Percentiles rank a stretch among this genome's conserved stretches.
These are phyloP conservation scores for Scolopax bukidnonensis DNA, from an alignment of 2,797 vertebrate genomes.

Conservation along the genomic window DNA sequence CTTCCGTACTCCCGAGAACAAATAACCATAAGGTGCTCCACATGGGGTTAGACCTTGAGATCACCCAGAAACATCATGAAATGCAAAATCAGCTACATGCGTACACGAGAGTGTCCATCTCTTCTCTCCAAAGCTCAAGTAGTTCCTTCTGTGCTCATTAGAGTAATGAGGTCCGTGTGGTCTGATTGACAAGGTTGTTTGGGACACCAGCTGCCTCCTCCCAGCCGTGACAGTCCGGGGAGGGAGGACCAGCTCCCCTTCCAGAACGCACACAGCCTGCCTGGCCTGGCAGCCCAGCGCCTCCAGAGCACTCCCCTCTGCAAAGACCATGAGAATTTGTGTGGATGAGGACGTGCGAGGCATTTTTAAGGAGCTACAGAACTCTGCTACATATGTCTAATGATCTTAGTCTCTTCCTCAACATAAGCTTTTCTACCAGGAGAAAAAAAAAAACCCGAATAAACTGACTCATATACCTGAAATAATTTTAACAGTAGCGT, in stretches of 20 bases:
- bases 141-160: neutral
- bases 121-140: neutral
- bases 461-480: neutral
- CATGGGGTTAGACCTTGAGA: neutral
- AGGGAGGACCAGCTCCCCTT: neutral
- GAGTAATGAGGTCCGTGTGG: neutral
- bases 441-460: neutral
- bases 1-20: neutral
- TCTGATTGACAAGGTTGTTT: neutral
- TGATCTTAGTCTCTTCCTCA: neutral
- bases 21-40: neutral
- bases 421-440: neutral
- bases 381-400: neutral
- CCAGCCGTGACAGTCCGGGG: neutral
- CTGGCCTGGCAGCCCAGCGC: neutral
- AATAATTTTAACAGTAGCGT: neutral
- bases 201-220: neutral
- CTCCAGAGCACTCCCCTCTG: neutral
- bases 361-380: neutral
- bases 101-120: neutral
- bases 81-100: neutral
- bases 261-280: neutral
- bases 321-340: neutral
- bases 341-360: neutral
- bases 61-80: neutral